A percentile compares a stretch with the other conserved stretches of the same genome.
Evolutionary conservation across 1,140 invertebrate species (phyloP).

Genomic region (Brachionus rotundiformis): DNA sequence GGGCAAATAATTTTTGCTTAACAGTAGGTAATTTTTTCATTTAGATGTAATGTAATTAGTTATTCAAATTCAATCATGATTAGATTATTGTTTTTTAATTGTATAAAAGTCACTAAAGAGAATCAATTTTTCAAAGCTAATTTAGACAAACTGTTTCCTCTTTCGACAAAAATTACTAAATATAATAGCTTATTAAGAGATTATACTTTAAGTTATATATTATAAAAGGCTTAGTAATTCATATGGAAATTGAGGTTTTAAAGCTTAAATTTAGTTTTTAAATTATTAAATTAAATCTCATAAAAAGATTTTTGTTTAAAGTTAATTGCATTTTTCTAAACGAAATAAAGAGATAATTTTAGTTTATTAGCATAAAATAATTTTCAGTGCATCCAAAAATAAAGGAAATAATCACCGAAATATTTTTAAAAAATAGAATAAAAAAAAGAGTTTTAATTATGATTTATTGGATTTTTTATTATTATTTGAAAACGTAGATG

Average conservation of each 20-base stretch:
- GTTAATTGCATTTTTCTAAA: not conserved
- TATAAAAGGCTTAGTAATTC: not conserved
- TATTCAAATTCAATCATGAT: no score
- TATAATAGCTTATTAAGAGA: not conserved
- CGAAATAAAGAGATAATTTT: not conserved
- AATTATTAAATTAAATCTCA: not conserved
- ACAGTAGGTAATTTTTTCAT: no score
- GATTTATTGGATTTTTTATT: conserved; percentile 23
- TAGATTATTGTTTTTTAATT: not conserved
- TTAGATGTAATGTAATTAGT: no score
- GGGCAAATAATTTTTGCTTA: not conserved
- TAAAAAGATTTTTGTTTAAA: not conserved
- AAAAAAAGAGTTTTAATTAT: not conserved
- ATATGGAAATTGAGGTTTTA: not conserved
- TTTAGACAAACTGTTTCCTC: not conserved
- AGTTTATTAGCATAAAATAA: not conserved
- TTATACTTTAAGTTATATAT: not conserved
- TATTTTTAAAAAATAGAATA: not conserved
- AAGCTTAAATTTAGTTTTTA: not conserved
- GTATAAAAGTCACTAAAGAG: not conserved
- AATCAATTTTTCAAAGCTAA: not conserved
- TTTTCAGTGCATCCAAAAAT: not conserved
- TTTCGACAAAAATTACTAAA: not conserved
- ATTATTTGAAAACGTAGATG: not conserved
- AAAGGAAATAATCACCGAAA: not conserved